A percentile compares a stretch with the other conserved stretches of the same genome.
These are phyloP conservation scores for Apteryx owenii DNA, from an alignment of 2,113 vertebrate genomes.

Conservation along the genomic window DNA sequence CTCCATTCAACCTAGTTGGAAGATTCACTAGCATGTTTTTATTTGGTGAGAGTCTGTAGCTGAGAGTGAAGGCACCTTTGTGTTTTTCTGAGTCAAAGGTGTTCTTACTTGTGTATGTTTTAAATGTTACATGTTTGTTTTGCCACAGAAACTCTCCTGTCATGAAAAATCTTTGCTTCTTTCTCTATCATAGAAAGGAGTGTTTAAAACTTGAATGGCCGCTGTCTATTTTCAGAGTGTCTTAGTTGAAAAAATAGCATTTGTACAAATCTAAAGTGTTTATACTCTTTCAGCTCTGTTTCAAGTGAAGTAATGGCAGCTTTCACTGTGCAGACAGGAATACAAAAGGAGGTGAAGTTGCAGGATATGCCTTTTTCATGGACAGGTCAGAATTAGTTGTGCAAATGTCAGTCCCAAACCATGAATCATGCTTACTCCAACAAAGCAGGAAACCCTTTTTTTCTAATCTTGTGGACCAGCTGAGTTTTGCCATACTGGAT, in stretches of 20 bases:
- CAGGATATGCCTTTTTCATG: not conserved
- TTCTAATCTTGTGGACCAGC: not conserved
- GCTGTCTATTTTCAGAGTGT: constrained; percentile 13
- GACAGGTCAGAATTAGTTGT: not conserved
- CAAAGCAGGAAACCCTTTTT: not conserved
- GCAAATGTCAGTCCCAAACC: not conserved
- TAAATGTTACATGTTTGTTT: not conserved
- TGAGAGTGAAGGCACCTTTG: not conserved
- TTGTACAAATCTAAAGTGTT: constrained; percentile 14
- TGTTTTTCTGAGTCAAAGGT: not conserved
- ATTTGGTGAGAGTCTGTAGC: not conserved
- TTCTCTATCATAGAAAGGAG: not conserved
- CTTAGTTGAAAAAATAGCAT: not conserved
- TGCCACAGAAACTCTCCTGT: not conserved
- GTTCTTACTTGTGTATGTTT: not conserved
- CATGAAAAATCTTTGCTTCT: not conserved
- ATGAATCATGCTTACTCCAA: not conserved
- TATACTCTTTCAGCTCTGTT: not conserved
- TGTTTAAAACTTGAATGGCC: not conserved
- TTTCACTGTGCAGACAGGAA: not conserved
- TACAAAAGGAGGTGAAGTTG: not conserved
- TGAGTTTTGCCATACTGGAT: not conserved
- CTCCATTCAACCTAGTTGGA: not conserved
- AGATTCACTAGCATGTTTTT: not conserved
- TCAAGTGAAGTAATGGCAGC: not conserved